These are phyloP conservation scores for Oconnorella tubifera DNA, from an alignment of 2,888 invertebrate species.

Conservation along the genomic window DNA sequence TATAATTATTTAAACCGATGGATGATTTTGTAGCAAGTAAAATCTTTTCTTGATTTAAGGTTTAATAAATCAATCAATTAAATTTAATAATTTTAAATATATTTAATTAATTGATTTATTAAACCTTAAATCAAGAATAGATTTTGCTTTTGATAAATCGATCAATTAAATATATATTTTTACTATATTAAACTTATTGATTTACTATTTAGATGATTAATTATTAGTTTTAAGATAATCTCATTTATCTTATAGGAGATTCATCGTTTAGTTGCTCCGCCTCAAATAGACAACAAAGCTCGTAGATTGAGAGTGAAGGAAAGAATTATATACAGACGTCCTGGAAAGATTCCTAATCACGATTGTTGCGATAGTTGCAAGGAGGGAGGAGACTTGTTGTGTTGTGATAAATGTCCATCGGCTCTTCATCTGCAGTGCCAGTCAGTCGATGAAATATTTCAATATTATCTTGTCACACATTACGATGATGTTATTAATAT, in stretches of 20 bases:
- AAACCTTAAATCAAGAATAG: no score
- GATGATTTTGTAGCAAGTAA: no score
- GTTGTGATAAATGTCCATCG: slow-evolving; percentile 92
- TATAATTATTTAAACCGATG: no score
- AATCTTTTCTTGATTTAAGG: no score
- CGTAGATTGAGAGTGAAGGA: slow-evolving; percentile 61
- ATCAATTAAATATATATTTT: not conserved
- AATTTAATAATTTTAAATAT: not conserved
- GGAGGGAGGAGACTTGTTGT: slow-evolving; percentile 90
- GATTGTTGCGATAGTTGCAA: slow-evolving; percentile 90
- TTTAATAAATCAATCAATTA: no score
- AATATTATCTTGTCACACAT: not conserved
- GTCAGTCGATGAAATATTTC: slow-evolving; percentile 66
- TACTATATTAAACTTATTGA: not conserved
- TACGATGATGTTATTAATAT: no score
- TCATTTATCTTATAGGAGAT: slow-evolving; percentile 67
- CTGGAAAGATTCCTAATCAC: slow-evolving; percentile 65
- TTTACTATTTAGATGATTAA: slow-evolving; percentile 40
- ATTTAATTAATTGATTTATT: no score
- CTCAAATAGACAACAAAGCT: slow-evolving; percentile 69
- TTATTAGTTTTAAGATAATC: not conserved
- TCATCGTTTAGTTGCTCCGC: slow-evolving; percentile 81
- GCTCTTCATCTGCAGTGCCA: slow-evolving; percentile 95
- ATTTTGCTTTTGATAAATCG: no score
- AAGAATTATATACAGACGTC: slow-evolving; percentile 58